Evolutionary conservation across 2,888 invertebrate genomes (phyloP).

Genomic region (Caprella mutica): DNA sequence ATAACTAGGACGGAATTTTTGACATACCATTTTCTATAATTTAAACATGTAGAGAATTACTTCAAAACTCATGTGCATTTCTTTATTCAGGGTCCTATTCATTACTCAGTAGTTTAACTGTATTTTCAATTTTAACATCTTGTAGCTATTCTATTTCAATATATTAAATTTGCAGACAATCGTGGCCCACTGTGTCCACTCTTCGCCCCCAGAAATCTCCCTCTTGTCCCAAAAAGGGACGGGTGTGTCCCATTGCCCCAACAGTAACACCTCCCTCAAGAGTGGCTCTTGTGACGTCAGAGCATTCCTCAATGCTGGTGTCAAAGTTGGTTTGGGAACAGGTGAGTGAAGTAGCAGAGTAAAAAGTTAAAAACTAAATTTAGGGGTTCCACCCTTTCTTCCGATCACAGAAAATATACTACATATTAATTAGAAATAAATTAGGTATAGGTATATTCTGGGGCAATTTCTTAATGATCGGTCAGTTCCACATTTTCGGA

Average conservation of each 20-base stretch:
- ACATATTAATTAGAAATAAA: neutral
- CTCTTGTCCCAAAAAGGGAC: slow-evolving; percentile 52
- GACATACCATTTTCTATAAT: too few species aligned
- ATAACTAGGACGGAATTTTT: too few species aligned
- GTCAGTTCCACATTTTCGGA: too few species aligned
- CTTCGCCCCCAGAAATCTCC: slow-evolving; percentile 57
- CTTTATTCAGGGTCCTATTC: neutral
- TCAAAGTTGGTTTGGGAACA: slow-evolving; percentile 74
- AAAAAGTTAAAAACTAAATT: too few species aligned
- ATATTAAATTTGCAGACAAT: slow-evolving; percentile 48
- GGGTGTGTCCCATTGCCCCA: slow-evolving; percentile 72
- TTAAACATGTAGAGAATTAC: too few species aligned
- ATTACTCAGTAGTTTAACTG: neutral
- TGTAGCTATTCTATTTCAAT: neutral
- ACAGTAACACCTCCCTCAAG: slow-evolving; percentile 65
- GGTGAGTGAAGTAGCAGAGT: slow-evolving; percentile 47
- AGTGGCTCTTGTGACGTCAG: slow-evolving; percentile 72
- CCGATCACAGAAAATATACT: neutral
- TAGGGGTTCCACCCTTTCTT: neutral
- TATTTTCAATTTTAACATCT: neutral
- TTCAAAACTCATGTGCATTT: too few species aligned
- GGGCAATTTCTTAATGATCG: neutral
- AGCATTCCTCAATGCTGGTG: slow-evolving; percentile 50
- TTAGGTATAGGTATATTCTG: neutral
- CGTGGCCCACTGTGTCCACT: slow-evolving; percentile 71